These are phyloP conservation scores for Neoascia interrupta DNA, from an alignment of 2,888 invertebrate genomes.

Conservation along the genomic window DNA sequence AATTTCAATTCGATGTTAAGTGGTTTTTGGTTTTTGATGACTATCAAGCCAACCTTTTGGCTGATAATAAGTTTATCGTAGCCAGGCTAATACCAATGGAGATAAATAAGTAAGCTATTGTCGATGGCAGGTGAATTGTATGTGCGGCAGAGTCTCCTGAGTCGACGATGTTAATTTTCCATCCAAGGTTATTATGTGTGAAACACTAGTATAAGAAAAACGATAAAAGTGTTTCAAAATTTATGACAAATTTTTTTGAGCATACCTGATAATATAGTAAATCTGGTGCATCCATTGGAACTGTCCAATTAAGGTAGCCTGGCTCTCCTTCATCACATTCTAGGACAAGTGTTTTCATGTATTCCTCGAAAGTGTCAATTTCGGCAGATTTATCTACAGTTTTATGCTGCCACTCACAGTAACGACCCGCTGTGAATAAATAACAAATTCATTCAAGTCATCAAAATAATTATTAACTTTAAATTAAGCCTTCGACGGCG, in stretches of 20 bases:
- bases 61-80: slow-evolving; percentile 68
- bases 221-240: not conserved
- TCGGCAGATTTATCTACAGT: slow-evolving; percentile 86
- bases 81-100: slow-evolving; percentile 76
- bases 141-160: slow-evolving; percentile 77
- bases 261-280: slow-evolving; percentile 92
- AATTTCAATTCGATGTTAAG: slow-evolving; percentile 55
- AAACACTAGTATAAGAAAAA: slow-evolving; percentile 86
- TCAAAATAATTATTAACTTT: too few species aligned
- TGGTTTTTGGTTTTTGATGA: slow-evolving; percentile 47
- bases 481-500: too few species aligned
- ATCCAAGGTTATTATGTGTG: slow-evolving; percentile 94
- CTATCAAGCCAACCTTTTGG: slow-evolving; percentile 77
- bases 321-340: slow-evolving; percentile 89
- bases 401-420: slow-evolving; percentile 93
- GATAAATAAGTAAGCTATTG: slow-evolving; percentile 71
- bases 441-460: not conserved
- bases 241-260: too few species aligned
- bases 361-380: slow-evolving; percentile 88
- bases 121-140: slow-evolving; percentile 43
- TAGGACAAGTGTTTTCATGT: slow-evolving; percentile 87
- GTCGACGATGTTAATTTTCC: slow-evolving; percentile 94
- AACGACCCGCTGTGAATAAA: slow-evolving; percentile 84
- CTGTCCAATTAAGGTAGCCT: slow-evolving; percentile 90
- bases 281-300: slow-evolving; percentile 90